Evolutionary conservation across 2,113 vertebrate genomes (phyloP), one percentile per base, ranked within the genome.

Genomic region (Xiphias gladius): DNA sequence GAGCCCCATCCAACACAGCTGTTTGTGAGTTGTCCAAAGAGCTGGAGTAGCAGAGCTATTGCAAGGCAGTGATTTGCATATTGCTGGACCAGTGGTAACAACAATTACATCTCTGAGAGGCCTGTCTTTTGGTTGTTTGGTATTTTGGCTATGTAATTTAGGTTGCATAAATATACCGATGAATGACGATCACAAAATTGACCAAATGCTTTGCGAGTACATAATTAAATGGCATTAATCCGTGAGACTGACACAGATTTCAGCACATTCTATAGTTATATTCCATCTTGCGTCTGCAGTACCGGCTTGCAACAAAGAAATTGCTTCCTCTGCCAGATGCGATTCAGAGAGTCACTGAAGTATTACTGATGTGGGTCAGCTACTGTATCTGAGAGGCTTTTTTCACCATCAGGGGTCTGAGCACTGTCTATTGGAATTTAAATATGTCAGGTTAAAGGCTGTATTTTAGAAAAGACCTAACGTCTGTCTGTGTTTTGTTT

Each of bases 21-120:
- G 89, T 88, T 86, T 85, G 76, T 88, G 82, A 64, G 84, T 76
- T 59, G 74, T 89, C 89, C 84, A 90, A 82, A 86, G 50, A 76
- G 24, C 14, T 57, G 41, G 73, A 37, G 82, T 43, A 57, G 75
- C 54, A 28, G 19, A 30, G 52, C 63, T 66, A 64, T 65, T 77
- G 74, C 86, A 77, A 84, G 84, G 77, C 84, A 77, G 75, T 79
- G 62, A 90, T 85, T 86, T 86, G 79, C 81, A 85, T 86, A 76
- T 67, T 82, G 79, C 62, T 83, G 79, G 83, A 63, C 61, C 55
- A 43, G 73, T 65, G 55, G 69, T 80, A 68, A 84, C 79, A 80
- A 73, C 78, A 86, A 83, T 82, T 80, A 77, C 70, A 52, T 79
- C 59, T 80, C 30, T 20, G 58, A 80, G 46, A 74, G n/a, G 65